Evolutionary conservation across 2,113 vertebrate species (phyloP).

Genomic region (Melanotaenia duboulayi): DNA sequence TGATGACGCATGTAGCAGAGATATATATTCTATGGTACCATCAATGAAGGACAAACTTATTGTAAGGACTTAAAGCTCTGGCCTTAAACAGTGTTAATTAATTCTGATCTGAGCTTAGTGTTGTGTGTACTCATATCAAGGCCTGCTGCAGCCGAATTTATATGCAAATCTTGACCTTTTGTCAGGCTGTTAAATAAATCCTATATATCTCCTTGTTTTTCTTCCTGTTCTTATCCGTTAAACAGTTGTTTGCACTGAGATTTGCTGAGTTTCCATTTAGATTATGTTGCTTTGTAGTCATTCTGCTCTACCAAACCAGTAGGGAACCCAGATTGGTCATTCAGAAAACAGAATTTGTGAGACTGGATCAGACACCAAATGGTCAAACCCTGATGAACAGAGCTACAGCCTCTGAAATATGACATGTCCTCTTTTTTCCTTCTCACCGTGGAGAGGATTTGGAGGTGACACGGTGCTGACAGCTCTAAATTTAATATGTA

Average conservation of each 20-base stretch:
- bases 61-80: slow-evolving; percentile 8
- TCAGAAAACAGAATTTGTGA: not conserved
- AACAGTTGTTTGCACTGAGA: slow-evolving; percentile 33
- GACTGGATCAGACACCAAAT: slow-evolving; percentile 20
- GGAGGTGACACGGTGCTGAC: slow-evolving; percentile 46
- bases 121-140: slow-evolving; percentile 22
- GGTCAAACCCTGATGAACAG: slow-evolving; percentile 9
- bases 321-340: slow-evolving; percentile 1
- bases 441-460: not conserved
- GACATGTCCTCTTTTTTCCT: slow-evolving; percentile 26
- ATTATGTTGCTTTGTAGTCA: not conserved
- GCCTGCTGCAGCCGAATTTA: slow-evolving; percentile 26
- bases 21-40: slow-evolving; percentile 1
- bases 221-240: not conserved
- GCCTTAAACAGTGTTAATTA: slow-evolving; percentile 30
- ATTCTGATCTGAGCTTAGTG: slow-evolving; percentile 4
- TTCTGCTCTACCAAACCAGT: not conserved
- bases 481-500: slow-evolving; percentile 64
- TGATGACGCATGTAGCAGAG: slow-evolving; percentile 41
- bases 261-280: slow-evolving; percentile 11
- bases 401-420: slow-evolving; percentile 27
- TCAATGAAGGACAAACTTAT: slow-evolving; percentile 22
- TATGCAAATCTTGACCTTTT: slow-evolving; percentile 66
- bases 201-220: slow-evolving; percentile 10
- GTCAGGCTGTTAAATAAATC: slow-evolving; percentile 26